These are phyloP conservation scores for Sanderia malayensis DNA, from an alignment of 30 jellyfish, hydroid and myxozoan genomes.

Conservation along the genomic window DNA sequence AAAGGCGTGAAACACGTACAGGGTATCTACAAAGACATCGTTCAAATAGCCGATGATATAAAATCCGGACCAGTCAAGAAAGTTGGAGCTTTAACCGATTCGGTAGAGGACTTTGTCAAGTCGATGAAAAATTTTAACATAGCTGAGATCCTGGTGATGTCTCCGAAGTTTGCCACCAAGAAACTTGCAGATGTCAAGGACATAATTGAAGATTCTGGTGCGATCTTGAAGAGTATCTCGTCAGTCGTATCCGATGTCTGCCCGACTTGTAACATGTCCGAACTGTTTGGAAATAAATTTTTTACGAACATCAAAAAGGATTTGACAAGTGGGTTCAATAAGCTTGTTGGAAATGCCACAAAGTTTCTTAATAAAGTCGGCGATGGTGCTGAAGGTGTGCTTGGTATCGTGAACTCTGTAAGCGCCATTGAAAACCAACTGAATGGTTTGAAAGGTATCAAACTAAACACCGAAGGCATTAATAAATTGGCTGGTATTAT, in stretches of 20 bases:
- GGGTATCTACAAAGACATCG: slow-evolving; percentile 50
- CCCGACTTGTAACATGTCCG: slow-evolving; percentile 62
- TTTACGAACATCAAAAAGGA: slow-evolving; percentile 23
- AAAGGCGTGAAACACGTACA: slow-evolving; percentile 59
- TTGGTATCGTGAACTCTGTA: slow-evolving; percentile 49
- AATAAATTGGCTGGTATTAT: slow-evolving; percentile 48
- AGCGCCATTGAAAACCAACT: slow-evolving; percentile 57
- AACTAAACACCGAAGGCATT: slow-evolving; percentile 69
- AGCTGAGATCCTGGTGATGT: slow-evolving; percentile 70
- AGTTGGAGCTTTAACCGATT: slow-evolving; percentile 84
- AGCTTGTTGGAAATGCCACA: slow-evolving; percentile 53
- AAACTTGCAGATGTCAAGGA: slow-evolving; percentile 78
- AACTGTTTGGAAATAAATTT: slow-evolving; percentile 70
- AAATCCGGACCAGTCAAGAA: slow-evolving; percentile 83
- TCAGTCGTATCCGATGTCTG: slow-evolving; percentile 51
- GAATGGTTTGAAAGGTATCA: slow-evolving; percentile 25
- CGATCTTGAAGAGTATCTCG: slow-evolving; percentile 47
- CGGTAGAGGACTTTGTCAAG: slow-evolving; percentile 62
- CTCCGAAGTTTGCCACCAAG: slow-evolving; percentile 85
- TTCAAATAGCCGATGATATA: slow-evolving; percentile 50
- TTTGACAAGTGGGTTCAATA: slow-evolving; percentile 41
- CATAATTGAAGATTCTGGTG: slow-evolving; percentile 71
- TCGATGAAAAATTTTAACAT: slow-evolving; percentile 66
- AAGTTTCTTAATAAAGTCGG: slow-evolving; percentile 65
- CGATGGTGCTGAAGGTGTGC: slow-evolving; percentile 62